A percentile compares a stretch with the other conserved stretches of the same genome.
Conservation (phyloP, 2,113 vertebrate genomes). For the Urocolius indicus region DNA sequence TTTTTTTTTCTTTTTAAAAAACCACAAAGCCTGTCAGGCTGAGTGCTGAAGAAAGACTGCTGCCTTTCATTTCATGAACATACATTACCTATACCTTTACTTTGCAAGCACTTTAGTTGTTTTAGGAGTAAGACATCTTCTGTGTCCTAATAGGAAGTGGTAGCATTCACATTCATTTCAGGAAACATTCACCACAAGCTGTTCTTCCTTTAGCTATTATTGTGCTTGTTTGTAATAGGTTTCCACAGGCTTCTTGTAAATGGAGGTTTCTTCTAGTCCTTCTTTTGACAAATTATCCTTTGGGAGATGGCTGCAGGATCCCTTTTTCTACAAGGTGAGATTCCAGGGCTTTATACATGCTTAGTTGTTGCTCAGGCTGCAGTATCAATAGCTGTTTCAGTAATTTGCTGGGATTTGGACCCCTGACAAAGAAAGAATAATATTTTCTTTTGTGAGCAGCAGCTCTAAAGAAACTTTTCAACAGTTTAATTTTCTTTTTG, state of each 20-base stretch:
- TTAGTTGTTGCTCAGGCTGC: slow-evolving; percentile 91
- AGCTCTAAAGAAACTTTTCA: background rate
- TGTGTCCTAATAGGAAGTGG: slow-evolving; percentile 50
- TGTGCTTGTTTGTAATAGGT: background rate
- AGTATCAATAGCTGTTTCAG: slow-evolving; percentile 92
- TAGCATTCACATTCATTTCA: slow-evolving; percentile 70
- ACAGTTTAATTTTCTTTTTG: background rate
- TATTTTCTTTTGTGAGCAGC: background rate
- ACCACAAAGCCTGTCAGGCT: background rate
- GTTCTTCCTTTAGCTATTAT: background rate
- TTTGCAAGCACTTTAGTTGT: background rate
- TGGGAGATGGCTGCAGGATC: slow-evolving; percentile 81
- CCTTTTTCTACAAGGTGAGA: slow-evolving; percentile 87
- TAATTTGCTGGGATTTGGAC: slow-evolving; percentile 95
- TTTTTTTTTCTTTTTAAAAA: background rate
- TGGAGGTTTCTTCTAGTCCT: background rate
- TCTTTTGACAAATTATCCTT: slow-evolving; percentile 20
- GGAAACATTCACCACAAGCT: slow-evolving; percentile 36
- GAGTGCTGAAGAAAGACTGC: slow-evolving; percentile 3
- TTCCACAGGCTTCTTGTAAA: slow-evolving; percentile 10
- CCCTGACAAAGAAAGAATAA: slow-evolving; percentile 72
- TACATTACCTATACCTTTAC: background rate
- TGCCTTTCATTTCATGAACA: background rate
- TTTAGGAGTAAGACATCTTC: slow-evolving; percentile 29
- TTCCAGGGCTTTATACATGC: slow-evolving; percentile 89